Conservation (phyloP, 2,888 invertebrate genomes). For the Ichneumoninae sp. region DNA sequence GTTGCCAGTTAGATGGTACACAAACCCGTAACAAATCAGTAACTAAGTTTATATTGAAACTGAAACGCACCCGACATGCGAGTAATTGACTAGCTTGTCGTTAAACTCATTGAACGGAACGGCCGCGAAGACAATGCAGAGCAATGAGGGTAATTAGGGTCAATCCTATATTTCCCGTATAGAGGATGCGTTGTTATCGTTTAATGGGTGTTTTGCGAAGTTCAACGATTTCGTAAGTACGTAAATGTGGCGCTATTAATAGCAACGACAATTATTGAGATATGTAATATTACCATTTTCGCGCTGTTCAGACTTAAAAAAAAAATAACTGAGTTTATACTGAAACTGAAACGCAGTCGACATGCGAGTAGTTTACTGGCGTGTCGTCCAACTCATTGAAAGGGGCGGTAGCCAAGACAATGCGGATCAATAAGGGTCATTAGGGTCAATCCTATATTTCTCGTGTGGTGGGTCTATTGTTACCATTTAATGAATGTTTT, state of each 20-base stretch:
- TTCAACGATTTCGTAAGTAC: neutral
- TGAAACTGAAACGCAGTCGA: conserved; percentile 1
- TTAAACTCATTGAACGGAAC: conserved; percentile 39
- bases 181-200: neutral
- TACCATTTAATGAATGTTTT: neutral
- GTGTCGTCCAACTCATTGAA: conserved; percentile 49
- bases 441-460: neutral
- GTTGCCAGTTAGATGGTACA: no score
- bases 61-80: conserved; percentile 11
- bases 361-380: neutral
- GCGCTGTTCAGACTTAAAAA: neutral
- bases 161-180: neutral
- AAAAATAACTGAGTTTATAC: conserved; percentile 1
- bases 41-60: neutral
- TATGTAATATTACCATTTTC: neutral
- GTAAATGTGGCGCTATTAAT: neutral
- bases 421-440: neutral
- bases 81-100: conserved; percentile 20
- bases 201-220: neutral
- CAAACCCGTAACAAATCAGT: no score
- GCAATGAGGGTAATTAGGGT: neutral
- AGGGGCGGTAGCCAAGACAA: neutral
- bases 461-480: neutral
- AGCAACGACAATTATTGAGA: neutral
- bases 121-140: neutral